phyloP scores from a whole-genome alignment of 2,888 invertebrate species.

The Sinohyriopsis cumingii region DNA sequence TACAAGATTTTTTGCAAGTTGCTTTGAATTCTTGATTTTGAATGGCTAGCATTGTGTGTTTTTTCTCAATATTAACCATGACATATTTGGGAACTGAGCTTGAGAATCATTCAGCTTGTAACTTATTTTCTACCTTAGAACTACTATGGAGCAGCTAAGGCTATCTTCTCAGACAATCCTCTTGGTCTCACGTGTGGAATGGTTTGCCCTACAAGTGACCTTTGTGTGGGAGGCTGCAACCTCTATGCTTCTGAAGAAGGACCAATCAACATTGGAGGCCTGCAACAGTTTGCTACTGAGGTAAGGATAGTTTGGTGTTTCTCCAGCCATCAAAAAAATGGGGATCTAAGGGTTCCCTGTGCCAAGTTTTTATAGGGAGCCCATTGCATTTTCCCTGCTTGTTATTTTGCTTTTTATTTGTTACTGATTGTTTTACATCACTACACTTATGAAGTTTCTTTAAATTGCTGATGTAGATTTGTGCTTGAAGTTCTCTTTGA shows the following conservation, averaged over 20 bases:
- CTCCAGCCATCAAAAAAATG: background rate
- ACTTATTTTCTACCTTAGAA: conserved; percentile 78
- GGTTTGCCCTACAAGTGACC: conserved; percentile 99
- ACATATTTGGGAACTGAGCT: background rate
- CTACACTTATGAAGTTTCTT: too few species aligned
- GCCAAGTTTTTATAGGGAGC: too few species aligned
- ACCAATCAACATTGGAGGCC: conserved; percentile 97
- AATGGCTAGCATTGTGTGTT: too few species aligned
- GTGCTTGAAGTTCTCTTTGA: too few species aligned
- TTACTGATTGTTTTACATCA: too few species aligned
- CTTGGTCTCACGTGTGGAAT: conserved; percentile 81
- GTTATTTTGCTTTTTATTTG: too few species aligned
- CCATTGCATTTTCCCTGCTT: too few species aligned
- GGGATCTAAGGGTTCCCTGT: too few species aligned
- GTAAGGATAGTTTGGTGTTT: conserved; percentile 73
- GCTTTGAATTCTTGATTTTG: too few species aligned
- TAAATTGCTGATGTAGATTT: too few species aligned
- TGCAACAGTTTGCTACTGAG: conserved; percentile 98
- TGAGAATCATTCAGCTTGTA: background rate
- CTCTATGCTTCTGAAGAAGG: conserved; percentile 96
- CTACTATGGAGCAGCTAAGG: conserved; percentile 95
- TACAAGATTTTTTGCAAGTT: too few species aligned
- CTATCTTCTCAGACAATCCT: conserved; percentile 97
- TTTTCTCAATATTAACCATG: too few species aligned
- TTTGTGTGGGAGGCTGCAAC: conserved; percentile 98